Base-by-base conservation (phyloP, 2,113 vertebrate genomes). In the Urocolius indicus region DNA sequence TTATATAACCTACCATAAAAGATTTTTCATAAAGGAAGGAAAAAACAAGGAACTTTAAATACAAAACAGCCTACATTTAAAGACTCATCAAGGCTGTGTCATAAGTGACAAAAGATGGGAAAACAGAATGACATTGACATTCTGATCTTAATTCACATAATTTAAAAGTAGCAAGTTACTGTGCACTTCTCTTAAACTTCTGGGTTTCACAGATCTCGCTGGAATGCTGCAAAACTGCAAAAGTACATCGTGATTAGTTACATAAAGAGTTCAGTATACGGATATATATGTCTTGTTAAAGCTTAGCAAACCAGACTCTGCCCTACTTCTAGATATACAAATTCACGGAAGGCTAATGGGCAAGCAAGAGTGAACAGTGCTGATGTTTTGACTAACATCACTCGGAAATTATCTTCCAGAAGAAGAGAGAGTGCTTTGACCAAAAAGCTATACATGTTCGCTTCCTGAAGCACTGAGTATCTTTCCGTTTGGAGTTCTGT, bases 11-110 rank as follows among this genome's bases (percentile, higher is more conserved):
- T 61, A 80, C 45, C 13, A 87, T 73, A 94, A 92, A 91, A 87
- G 74, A 92, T 41, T 92, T 91, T 89, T 72, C 58, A 57, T 68
- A 84, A 83, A 84, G 75, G 77, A 78, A 93, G 66, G 59, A 79
- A 84, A 91, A 97, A 96, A 73, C 82, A 94, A 93, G 71, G 23
- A 94, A 65, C 29, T 93, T 95, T 84, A 89, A 91, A 95, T 87
- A 88, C 71, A 92, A 96, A 96, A 2, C 78, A 84, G 84, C 29
- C 68, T 58, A 62, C 92, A 92, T 88, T 94, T 89, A 89, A 96
- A 93, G 85, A 95, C n/a, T 32, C 65, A 93, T 96, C 83, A 94
- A 90, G 79, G 73, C 58, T 72, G 49, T 62, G 90, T 93, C 92
- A 96, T 72, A 92, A 90, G 27, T 87, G 85, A 95, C 73, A 94